Percentiles rank a stretch among this genome's conserved stretches.
Evolutionary conservation across 2,797 vertebrate genomes (phyloP).

Genomic region (Poecilia velifera): DNA sequence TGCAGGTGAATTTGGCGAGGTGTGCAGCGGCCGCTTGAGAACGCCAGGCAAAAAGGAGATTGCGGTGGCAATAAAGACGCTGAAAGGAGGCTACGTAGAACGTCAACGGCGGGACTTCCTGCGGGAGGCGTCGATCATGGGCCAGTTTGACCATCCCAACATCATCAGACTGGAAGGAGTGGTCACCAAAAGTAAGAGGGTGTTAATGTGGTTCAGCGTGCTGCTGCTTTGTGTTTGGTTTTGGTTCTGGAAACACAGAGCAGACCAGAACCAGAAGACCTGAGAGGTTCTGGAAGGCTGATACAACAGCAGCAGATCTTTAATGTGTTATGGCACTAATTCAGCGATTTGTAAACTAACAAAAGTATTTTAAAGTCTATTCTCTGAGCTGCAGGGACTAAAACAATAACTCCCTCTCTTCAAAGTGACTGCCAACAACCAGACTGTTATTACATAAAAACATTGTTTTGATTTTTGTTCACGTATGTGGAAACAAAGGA

Average conservation of each 20-base stretch:
- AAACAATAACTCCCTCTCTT: not conserved
- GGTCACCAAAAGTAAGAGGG: constrained; percentile 93
- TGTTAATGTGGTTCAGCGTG: no score
- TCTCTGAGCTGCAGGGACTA: no score
- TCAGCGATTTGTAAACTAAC: no score
- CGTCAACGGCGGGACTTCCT: constrained; percentile 93
- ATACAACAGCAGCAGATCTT: no score
- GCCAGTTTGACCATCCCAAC: constrained; percentile 94
- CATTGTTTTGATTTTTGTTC: not conserved
- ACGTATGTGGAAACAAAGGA: not conserved
- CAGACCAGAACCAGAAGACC: no score
- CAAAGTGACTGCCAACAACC: not conserved
- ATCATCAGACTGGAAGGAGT: constrained; percentile 94
- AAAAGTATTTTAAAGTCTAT: no score
- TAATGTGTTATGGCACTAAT: no score
- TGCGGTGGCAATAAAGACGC: constrained; percentile 93
- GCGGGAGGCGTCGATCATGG: constrained; percentile 95
- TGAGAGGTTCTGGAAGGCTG: no score
- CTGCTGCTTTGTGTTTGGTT: no score
- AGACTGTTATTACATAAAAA: not conserved
- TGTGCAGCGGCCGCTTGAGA: constrained; percentile 92
- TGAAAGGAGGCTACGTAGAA: constrained; percentile 92
- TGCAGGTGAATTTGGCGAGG: constrained; percentile 94
- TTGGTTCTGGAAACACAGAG: no score
- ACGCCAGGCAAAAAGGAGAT: constrained; percentile 94